phyloP scores from a whole-genome alignment of 2,888 invertebrate species.

The Phalangium opilio region DNA sequence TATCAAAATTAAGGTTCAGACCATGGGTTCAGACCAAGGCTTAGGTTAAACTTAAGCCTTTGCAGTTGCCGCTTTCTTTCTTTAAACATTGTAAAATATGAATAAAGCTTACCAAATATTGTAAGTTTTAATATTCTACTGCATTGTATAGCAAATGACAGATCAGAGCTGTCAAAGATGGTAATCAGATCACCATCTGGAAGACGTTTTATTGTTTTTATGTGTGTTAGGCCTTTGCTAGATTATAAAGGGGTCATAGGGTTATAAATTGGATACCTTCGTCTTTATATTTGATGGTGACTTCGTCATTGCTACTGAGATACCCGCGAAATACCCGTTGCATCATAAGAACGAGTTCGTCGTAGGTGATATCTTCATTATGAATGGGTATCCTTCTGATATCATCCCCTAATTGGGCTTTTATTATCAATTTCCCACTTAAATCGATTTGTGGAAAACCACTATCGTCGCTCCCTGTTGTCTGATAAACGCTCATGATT shows the following conservation, averaged over 20 bases:
- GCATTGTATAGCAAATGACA: constrained; percentile 51
- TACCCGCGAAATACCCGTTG: constrained; percentile 50
- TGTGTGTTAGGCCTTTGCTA: not conserved
- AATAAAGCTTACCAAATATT: constrained; percentile 36
- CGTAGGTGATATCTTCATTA: constrained; percentile 54
- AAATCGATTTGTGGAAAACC: constrained; percentile 25
- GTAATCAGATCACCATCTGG: constrained; percentile 53
- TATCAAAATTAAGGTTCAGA: not conserved
- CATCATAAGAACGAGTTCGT: constrained; percentile 54
- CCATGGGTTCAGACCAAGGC: not conserved
- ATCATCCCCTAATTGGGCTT: constrained; percentile 47
- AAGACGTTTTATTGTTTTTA: constrained; percentile 16
- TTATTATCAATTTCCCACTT: constrained; percentile 27
- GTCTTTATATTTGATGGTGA: constrained; percentile 53
- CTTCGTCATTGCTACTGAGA: constrained; percentile 45
- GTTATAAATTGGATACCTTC: constrained; percentile 38
- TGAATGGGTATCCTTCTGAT: constrained; percentile 51
- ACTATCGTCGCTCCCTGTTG: constrained; percentile 15
- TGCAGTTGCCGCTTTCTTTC: constrained; percentile 28
- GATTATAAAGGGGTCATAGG: not conserved
- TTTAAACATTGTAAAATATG: constrained; percentile 3
- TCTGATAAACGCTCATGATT: not conserved
- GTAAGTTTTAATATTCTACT: constrained; percentile 48
- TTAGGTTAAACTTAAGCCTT: not conserved
- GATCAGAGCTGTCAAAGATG: constrained; percentile 51